phyloP scores from a whole-genome alignment of 2,888 invertebrate genomes.

The Phaedon cochleariae region DNA sequence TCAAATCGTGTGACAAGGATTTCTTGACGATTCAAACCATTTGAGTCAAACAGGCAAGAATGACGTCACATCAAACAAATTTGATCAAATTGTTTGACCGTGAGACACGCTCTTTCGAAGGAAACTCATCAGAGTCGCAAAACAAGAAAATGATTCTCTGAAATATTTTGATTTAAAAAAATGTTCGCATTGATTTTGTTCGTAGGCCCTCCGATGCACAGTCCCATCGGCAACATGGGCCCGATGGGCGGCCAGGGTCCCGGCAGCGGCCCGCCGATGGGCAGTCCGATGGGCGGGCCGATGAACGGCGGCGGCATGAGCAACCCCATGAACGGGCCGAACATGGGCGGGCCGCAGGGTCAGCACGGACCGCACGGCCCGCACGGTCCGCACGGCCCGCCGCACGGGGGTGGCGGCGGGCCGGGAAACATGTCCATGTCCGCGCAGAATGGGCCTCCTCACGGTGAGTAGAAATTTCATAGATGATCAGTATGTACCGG shows the following conservation, averaged over 20 bases:
- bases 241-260: slow-evolving; percentile 55
- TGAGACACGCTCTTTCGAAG: too few species aligned
- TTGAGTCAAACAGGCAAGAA: too few species aligned
- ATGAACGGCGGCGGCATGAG: slow-evolving; percentile 72
- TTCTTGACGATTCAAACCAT: too few species aligned
- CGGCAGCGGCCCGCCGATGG: slow-evolving; percentile 52
- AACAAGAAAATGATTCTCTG: too few species aligned
- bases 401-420: slow-evolving; percentile 44
- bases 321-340: slow-evolving; percentile 72
- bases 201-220: slow-evolving; percentile 64
- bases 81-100: too few species aligned
- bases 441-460: slow-evolving; percentile 49
- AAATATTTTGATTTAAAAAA: too few species aligned
- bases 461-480: slow-evolving; percentile 22
- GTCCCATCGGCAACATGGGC: slow-evolving; percentile 75
- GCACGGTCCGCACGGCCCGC: slow-evolving; percentile 49
- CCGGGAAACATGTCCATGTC: slow-evolving; percentile 46
- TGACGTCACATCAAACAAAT: too few species aligned
- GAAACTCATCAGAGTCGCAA: too few species aligned
- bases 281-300: slow-evolving; percentile 63
- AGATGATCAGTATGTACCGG: too few species aligned
- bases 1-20: too few species aligned
- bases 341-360: slow-evolving; percentile 65
- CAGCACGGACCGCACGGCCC: slow-evolving; percentile 51
- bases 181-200: too few species aligned